phyloP scores from a whole-genome alignment of 1,140 invertebrate species.

The Drosophila repletoides region DNA sequence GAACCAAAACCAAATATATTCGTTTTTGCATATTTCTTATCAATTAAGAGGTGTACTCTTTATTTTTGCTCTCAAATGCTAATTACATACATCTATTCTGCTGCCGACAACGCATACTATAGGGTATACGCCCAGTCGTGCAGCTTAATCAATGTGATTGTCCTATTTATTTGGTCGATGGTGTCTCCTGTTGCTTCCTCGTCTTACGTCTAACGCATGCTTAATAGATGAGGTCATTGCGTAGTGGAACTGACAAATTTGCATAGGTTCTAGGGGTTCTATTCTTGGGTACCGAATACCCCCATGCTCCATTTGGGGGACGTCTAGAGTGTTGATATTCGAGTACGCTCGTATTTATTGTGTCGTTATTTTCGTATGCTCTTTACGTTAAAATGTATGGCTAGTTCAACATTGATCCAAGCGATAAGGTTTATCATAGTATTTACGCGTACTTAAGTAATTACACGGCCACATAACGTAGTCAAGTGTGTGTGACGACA shows the following conservation, averaged over 20 bases:
- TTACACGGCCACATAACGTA: conserved; percentile 24
- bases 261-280: conserved; percentile 33
- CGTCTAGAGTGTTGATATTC: no score
- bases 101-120: no score
- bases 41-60: no score
- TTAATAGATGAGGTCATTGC: conserved; percentile 46
- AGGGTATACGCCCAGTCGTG: background rate
- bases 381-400: no score
- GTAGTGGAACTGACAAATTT: conserved; percentile 32
- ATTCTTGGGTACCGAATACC: no score
- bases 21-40: no score
- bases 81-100: no score
- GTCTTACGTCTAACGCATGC: conserved; percentile 35
- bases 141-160: conserved; percentile 23
- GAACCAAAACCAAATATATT: no score
- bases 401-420: conserved; percentile 29
- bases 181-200: conserved; percentile 36
- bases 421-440: conserved; percentile 36
- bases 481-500: background rate
- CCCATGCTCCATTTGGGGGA: no score
- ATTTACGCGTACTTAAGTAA: conserved; percentile 37
- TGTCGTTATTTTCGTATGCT: conserved; percentile 27
- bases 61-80: no score
- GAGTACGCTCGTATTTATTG: background rate
- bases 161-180: conserved; percentile 24